Evolutionary conservation across 2,113 vertebrate species (phyloP).

Genomic region (Dicentrarchus labrax): DNA sequence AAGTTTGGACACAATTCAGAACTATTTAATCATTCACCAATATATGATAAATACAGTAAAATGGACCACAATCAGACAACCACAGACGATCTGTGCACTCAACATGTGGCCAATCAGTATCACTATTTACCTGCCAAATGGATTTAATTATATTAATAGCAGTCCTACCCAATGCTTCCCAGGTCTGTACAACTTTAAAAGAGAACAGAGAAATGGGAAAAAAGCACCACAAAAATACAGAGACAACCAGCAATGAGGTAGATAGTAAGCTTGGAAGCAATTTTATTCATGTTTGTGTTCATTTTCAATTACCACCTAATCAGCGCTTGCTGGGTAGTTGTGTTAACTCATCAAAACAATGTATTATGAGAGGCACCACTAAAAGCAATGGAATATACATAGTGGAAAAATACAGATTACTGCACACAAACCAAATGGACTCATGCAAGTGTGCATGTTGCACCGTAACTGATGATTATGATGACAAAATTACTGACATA

Average conservation of each 20-base stretch:
- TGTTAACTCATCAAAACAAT: conserved; percentile 31
- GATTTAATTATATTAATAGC: conserved; percentile 2
- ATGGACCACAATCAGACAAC: neutral
- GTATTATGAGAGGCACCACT: neutral
- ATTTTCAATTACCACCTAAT: conserved; percentile 49
- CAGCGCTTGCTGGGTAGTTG: conserved; percentile 15
- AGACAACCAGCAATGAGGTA: neutral
- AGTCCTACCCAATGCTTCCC: neutral
- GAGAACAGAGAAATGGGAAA: neutral
- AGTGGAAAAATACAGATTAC: neutral
- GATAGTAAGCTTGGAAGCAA: neutral
- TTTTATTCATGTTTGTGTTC: conserved; percentile 25
- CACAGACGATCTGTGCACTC: neutral
- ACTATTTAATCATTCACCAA: conserved; percentile 35
- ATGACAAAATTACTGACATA: neutral
- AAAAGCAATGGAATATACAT: neutral
- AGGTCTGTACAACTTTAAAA: conserved; percentile 2
- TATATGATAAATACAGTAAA: neutral
- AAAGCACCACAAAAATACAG: neutral
- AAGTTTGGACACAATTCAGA: neutral
- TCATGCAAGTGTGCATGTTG: neutral
- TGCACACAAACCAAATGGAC: neutral
- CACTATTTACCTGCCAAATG: neutral
- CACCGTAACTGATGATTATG: neutral
- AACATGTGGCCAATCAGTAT: conserved; percentile 1